Percentiles rank a stretch among this genome's conserved stretches.
Evolutionary conservation across 2,888 invertebrate genomes (phyloP).

Genomic region (Margaritifera margaritifera): DNA sequence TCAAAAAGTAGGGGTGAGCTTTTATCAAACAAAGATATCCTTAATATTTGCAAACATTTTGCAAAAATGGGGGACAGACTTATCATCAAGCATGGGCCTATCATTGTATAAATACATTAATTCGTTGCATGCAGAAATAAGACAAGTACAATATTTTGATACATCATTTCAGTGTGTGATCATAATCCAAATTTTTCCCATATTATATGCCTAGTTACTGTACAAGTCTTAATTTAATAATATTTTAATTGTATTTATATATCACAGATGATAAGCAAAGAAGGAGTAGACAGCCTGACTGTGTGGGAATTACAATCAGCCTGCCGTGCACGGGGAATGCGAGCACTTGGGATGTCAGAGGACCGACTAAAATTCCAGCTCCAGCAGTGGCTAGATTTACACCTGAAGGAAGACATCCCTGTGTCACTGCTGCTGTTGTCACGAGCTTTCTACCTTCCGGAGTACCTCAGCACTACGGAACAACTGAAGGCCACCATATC

Average conservation of each 20-base stretch:
- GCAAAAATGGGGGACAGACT: no score
- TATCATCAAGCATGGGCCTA: no score
- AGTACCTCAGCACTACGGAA: constrained; percentile 90
- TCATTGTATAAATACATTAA: no score
- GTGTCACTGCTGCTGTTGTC: constrained; percentile 93
- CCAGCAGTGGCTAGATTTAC: constrained; percentile 95
- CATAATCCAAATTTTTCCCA: no score
- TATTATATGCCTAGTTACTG: no score
- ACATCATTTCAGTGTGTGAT: no score
- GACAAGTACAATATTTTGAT: no score
- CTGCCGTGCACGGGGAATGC: constrained; percentile 95
- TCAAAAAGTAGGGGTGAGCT: no score
- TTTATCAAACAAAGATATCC: no score
- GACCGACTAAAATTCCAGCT: constrained; percentile 88
- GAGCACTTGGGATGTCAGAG: constrained; percentile 95
- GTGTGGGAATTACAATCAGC: constrained; percentile 94
- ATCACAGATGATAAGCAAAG: constrained; percentile 89
- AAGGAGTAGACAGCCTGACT: constrained; percentile 91
- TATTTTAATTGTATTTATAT: not conserved
- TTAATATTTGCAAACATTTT: no score
- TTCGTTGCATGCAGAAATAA: no score
- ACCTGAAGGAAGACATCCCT: constrained; percentile 94
- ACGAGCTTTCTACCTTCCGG: constrained; percentile 90
- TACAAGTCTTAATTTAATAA: no score
- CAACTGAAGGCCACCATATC: constrained; percentile 95